A percentile compares a stretch with the other conserved stretches of the same genome.
Evolutionary conservation across 2,797 vertebrate species (phyloP).

Genomic region (Fringilla coelebs): DNA sequence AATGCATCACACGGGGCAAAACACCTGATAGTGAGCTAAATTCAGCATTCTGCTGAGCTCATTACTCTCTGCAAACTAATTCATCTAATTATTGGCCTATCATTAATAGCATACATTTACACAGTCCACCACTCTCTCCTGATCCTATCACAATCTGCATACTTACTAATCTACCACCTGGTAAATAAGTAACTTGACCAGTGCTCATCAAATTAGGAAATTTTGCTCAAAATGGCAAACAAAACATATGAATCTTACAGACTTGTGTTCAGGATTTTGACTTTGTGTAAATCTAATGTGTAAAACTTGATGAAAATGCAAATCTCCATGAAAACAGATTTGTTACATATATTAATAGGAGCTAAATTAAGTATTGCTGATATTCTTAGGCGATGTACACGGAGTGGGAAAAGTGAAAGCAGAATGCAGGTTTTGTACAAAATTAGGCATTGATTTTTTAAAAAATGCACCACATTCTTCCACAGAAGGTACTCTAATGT

Average conservation of each 20-base stretch:
- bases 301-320: neutral
- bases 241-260: neutral
- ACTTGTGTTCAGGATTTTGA: neutral
- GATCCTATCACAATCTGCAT: neutral
- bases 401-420: conserved; percentile 26
- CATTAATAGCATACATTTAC: neutral
- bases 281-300: neutral
- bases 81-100: neutral
- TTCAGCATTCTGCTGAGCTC: neutral
- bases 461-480: conserved; percentile 18
- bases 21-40: neutral
- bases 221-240: neutral
- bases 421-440: conserved; percentile 37
- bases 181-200: neutral
- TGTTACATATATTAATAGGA: neutral
- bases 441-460: conserved; percentile 52
- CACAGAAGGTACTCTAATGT: conserved; percentile 33
- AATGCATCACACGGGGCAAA: neutral
- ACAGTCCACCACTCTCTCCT: neutral
- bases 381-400: conserved; percentile 19
- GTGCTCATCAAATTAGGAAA: neutral
- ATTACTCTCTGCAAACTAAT: neutral
- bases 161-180: neutral
- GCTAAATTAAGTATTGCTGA: neutral
- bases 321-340: neutral